Percentiles rank a stretch among this genome's conserved stretches.
Evolutionary conservation across 2,797 vertebrate species (phyloP).

Genomic region (Crenuchus spilurus): DNA sequence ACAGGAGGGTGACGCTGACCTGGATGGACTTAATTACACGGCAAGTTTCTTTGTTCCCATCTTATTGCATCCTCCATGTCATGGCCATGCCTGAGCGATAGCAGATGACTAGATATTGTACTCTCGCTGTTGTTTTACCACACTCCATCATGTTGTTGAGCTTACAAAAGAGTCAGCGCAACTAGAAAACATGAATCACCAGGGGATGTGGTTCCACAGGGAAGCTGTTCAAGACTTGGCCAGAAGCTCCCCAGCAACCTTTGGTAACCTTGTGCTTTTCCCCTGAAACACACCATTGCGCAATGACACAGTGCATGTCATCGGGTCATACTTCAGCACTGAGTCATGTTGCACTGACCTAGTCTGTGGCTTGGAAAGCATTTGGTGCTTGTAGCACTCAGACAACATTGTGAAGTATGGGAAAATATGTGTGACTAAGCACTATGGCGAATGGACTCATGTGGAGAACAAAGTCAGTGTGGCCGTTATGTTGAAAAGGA

Average conservation of each 20-base stretch:
- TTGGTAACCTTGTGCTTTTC: neutral
- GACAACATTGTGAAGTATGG: neutral
- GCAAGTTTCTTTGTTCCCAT: conserved; percentile 71
- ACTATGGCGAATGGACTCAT: neutral
- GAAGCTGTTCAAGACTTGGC: neutral
- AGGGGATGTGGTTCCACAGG: neutral
- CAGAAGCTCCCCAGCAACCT: neutral
- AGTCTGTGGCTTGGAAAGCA: neutral
- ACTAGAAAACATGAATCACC: neutral
- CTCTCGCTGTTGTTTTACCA: neutral
- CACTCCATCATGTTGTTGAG: neutral
- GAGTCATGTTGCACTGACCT: neutral
- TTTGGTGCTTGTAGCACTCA: neutral
- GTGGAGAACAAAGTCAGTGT: too few relatives aligned
- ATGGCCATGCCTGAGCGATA: too few relatives aligned
- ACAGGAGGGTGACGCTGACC: conserved; percentile 86
- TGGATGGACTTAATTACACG: conserved; percentile 88
- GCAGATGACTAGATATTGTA: too few relatives aligned
- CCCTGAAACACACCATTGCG: neutral
- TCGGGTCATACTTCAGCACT: neutral
- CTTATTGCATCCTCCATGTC: neutral
- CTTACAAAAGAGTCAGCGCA: too few relatives aligned
- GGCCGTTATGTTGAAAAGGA: too few relatives aligned
- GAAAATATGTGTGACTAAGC: neutral
- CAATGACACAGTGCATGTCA: neutral